Conservation (phyloP, 2,113 vertebrate genomes). For the Prochilodus magdalenae region DNA sequence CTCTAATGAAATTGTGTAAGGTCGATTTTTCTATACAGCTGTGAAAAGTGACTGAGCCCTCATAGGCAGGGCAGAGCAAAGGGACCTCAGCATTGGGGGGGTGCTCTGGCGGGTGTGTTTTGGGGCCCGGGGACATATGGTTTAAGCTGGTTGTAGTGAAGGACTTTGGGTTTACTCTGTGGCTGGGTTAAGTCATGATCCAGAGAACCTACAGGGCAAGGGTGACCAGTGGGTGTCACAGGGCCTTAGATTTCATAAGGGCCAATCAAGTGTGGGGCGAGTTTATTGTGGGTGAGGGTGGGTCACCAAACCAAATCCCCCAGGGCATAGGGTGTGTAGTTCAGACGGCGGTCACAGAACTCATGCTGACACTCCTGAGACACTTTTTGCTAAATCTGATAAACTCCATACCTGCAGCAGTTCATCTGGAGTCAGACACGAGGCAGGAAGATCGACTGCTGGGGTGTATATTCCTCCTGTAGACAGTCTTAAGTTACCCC, state of each 20-base stretch:
- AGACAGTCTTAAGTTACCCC: no score
- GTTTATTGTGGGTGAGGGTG: conserved; percentile 7
- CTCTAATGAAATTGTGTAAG: no score
- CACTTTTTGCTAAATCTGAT: no score
- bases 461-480: no score
- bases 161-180: conserved; percentile 1
- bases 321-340: background rate
- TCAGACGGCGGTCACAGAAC: no score
- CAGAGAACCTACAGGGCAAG: conserved; percentile 8
- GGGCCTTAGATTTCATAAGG: background rate
- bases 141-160: conserved; percentile 13
- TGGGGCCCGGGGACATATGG: background rate
- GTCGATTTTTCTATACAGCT: no score
- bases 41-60: background rate
- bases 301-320: conserved; percentile 32
- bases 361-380: no score
- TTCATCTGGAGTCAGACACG: no score
- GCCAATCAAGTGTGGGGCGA: conserved; percentile 10
- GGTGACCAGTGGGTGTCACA: background rate
- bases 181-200: conserved; percentile 2
- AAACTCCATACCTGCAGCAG: no score
- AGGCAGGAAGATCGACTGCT: no score
- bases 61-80: background rate
- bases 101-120: background rate
- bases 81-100: background rate